A percentile compares a stretch with the other conserved stretches of the same genome.
Evolutionary conservation across 2,113 vertebrate species (phyloP).

Genomic region (Picathartes gymnocephalus): DNA sequence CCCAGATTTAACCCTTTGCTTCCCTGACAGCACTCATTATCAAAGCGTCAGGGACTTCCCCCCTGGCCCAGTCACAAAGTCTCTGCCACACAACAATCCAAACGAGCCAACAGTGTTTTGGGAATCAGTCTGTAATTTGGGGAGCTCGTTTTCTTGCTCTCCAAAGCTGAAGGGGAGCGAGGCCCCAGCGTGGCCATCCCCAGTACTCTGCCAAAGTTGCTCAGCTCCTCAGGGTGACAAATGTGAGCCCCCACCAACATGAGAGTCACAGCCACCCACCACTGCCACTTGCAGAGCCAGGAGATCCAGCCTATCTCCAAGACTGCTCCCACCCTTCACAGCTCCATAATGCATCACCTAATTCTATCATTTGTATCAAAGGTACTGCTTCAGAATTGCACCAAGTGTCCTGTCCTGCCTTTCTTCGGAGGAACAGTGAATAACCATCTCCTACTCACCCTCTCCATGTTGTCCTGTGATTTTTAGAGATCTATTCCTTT

Average conservation of each 20-base stretch:
- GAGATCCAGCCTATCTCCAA: not conserved
- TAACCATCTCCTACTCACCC: not conserved
- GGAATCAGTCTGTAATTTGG: not conserved
- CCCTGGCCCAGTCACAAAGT: not conserved
- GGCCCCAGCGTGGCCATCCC: fast-evolving
- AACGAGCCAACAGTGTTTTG: not conserved
- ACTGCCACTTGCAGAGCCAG: not conserved
- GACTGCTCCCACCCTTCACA: not conserved
- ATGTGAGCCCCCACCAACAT: fast-evolving
- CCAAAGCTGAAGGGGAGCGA: not conserved
- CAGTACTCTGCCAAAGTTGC: not conserved
- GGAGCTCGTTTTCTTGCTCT: fast-evolving
- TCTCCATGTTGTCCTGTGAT: not conserved
- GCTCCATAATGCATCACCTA: not conserved
- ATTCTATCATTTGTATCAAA: not conserved
- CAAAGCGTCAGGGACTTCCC: not conserved
- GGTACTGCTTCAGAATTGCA: not conserved
- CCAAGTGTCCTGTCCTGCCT: fast-evolving
- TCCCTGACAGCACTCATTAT: not conserved
- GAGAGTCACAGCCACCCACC: not conserved
- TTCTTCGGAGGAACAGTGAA: not conserved
- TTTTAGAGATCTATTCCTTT: not conserved
- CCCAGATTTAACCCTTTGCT: not conserved
- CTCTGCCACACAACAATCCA: not conserved
- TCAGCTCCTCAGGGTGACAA: not conserved